Percentiles rank a stretch among this genome's conserved stretches.
Evolutionary conservation across 2,797 vertebrate species (phyloP).

Genomic region (Pygocentrus nattereri): DNA sequence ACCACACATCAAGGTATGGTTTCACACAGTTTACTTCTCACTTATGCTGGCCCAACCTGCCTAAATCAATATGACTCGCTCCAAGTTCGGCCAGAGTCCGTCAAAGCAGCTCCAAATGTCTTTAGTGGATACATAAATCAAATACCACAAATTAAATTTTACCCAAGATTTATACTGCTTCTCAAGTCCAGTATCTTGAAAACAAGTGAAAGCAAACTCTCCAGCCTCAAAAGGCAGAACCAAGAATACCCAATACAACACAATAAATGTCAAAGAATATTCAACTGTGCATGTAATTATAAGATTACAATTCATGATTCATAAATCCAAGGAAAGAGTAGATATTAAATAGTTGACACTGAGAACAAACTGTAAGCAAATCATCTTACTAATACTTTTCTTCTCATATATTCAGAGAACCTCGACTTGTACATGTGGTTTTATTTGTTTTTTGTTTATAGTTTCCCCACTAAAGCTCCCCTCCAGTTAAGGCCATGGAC

Average conservation of each 20-base stretch:
- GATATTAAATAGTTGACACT: constrained; percentile 1
- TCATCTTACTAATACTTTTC: constrained; percentile 33
- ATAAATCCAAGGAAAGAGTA: constrained; percentile 27
- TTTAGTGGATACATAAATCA: constrained; percentile 79
- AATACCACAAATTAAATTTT: constrained; percentile 74
- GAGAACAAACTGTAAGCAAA: constrained; percentile 5
- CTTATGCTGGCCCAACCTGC: constrained; percentile 36
- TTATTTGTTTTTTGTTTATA: constrained; percentile 44
- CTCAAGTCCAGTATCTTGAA: constrained; percentile 47
- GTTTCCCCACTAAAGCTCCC: constrained; percentile 8
- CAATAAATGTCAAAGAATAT: constrained; percentile 24
- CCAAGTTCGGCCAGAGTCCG: constrained; percentile 51
- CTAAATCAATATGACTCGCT: constrained; percentile 54
- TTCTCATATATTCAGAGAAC: neutral
- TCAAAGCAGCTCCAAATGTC: constrained; percentile 66
- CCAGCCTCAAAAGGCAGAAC: neutral
- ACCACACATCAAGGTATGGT: constrained; percentile 53
- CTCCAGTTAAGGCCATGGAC: constrained; percentile 18
- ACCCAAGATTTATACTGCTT: constrained; percentile 73
- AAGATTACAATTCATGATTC: constrained; percentile 19
- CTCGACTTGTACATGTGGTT: neutral
- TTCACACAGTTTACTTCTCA: constrained; percentile 51
- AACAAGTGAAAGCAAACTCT: constrained; percentile 18
- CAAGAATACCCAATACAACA: neutral
- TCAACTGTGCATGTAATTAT: constrained; percentile 14